Base-by-base conservation (phyloP, 1,140 invertebrate genomes). In the Tetragonula clypearis region DNA sequence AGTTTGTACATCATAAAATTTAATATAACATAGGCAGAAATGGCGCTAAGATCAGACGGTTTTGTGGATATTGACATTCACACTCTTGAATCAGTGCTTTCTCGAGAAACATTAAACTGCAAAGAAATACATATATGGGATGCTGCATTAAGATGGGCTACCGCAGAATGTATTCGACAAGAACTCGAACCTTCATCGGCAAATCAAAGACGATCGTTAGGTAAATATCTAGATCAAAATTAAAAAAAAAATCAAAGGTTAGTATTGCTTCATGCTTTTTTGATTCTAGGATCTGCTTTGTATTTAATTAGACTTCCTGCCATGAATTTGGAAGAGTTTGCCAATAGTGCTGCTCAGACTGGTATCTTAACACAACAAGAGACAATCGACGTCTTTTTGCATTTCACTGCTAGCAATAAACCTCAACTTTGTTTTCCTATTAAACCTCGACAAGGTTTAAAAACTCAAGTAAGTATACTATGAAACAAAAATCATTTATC, bases 1-100 rank as follows among this genome's bases (percentile, higher is more conserved):
- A 53, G n/a, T 41, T 60, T 56, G 11, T 56, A 76, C 60, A 30
- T 68, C 41, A 79, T 76, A 65, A 56, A 69, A 79, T 60, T n/a
- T 56, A 82, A 87, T 90, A 85, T 87, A 95, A 95, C 96, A 82
- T 96, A 98, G 97, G 98, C 98, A 92, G 98, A 98, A 96, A 98
- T 98, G 97, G 98, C 98, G 76, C 96, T 99, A 87, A 97, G 97
- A 90, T 98, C 98, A n/a, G 98, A 99, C 92, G 98, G 98, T 85
- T 98, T 99, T 95, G 96, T 98, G 84, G 98, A 99, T 92, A 98
- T 99, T 92, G 98, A 99, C 94, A 97, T 97, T 89, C 97, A 97
- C 82, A 99, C 98, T 2, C 96, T 99, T 79, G 97, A 98, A 93
- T 98, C 97, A 62, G 98, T 99, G 88, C 95, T 99, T 85, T 97